A percentile compares a stretch with the other conserved stretches of the same genome.
phyloP scores from a whole-genome alignment of 2,888 invertebrate species.

The Tiphia femorata region DNA sequence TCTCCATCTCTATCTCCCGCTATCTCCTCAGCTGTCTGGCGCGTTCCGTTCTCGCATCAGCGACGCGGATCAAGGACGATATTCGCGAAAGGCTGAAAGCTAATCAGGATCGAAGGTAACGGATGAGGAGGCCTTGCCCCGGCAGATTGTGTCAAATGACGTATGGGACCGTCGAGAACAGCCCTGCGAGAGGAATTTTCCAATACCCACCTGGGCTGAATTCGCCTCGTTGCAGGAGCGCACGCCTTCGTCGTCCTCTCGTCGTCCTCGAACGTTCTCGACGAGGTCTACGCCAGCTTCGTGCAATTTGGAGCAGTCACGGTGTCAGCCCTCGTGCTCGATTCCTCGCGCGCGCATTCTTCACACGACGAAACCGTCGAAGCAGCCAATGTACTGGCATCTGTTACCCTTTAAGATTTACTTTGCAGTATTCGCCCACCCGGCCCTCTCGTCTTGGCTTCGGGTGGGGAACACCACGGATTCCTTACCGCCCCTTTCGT shows the following conservation, averaged over 20 bases:
- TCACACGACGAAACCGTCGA: neutral
- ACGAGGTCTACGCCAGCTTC: neutral
- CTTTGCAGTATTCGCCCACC: conserved; percentile 20
- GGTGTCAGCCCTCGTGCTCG: neutral
- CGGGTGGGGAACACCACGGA: neutral
- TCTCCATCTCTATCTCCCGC: neutral
- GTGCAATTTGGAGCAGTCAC: neutral
- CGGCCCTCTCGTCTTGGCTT: neutral
- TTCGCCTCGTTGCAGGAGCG: no score
- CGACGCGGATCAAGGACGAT: conserved; percentile 37
- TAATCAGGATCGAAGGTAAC: conserved; percentile 55
- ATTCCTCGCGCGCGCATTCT: no score
- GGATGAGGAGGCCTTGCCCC: conserved; percentile 34
- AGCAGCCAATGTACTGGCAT: conserved; percentile 19
- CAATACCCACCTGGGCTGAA: conserved; percentile 13
- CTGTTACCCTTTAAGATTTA: conserved; percentile 34
- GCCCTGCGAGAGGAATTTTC: conserved; percentile 14
- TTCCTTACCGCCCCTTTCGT: neutral
- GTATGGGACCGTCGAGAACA: conserved; percentile 19
- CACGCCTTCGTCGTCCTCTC: neutral
- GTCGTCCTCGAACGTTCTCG: neutral
- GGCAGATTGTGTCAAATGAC: conserved; percentile 33
- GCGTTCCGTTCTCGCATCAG: conserved; percentile 3
- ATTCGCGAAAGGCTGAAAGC: conserved; percentile 36
- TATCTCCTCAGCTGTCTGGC: conserved; percentile 1